Base-by-base conservation (phyloP, 1,140 invertebrate genomes). In the Drosophila pandora region DNA sequence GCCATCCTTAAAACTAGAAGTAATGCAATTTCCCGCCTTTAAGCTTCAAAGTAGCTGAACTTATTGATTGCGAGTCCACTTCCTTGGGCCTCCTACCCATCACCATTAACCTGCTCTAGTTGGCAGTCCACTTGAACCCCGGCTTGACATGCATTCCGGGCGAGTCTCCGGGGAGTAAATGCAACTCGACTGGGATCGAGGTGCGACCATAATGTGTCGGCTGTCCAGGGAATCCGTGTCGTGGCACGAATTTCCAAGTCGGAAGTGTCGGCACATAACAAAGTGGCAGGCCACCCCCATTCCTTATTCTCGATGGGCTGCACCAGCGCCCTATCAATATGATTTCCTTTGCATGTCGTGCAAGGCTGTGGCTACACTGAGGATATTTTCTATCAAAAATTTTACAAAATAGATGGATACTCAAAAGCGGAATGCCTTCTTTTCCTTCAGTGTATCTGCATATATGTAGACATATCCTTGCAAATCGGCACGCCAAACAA, bases 41-140 rank as follows among this genome's bases (percentile, higher is more conserved):
- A 69, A 69, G 63, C 60, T 56, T 9, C 6, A 39, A 39, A 56
- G 17, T 56, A 21, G 30, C 23, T 21, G 41, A 65, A 13, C 43
- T 74, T 74, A 73, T 73, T 56, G 70, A 73, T 75, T 74, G 3
- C 13, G 17, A 63, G 12, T 69, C 34, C 41, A 39, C 39, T 55
- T 37, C 30, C 25, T 10, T n/a, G 7, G 5, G 7, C 43, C 32
- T 21, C 25, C 50, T 9, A 17, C 41, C 63, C 67, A 41, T 30
- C 45, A 45, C 69, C 71, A 75, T 75, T 75, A 75, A 75, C 71
- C 71, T 75, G 71, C 71, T 75, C 71, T 73, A 75, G 52, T 75
- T 75, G 71, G 60, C 60, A 47, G 71, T 9, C 53, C 71, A 65
- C 71, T 75, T 64, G 71, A 75, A 75, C 48, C 60, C 57, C 48